Percentiles rank a stretch among this genome's conserved stretches.
Evolutionary conservation across 2,888 invertebrate genomes (phyloP).

Genomic region (Orchesella flavescens): DNA sequence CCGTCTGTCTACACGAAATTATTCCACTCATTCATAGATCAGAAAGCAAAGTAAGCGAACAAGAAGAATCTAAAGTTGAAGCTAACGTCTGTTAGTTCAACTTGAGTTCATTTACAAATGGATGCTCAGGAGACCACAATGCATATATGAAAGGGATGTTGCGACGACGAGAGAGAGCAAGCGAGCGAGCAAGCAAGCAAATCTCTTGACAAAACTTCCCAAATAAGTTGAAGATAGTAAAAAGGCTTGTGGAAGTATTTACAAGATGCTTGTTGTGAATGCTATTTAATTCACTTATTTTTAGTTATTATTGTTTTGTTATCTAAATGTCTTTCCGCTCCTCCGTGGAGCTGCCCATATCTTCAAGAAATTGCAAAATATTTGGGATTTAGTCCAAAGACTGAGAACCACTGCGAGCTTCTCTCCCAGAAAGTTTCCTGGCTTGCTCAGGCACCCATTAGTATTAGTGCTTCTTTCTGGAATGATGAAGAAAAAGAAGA

Average conservation of each 20-base stretch:
- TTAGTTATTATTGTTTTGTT: constrained; percentile 20
- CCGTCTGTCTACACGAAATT: constrained; percentile 53
- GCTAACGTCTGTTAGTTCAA: constrained; percentile 4
- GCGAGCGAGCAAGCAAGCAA: constrained; percentile 4
- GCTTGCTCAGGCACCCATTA: too few relatives aligned
- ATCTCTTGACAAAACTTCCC: constrained; percentile 33
- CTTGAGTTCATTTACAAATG: constrained; percentile 54
- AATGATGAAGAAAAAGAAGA: too few relatives aligned
- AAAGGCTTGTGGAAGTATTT: neutral
- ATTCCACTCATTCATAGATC: constrained; percentile 57
- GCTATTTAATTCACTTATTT: constrained; percentile 36
- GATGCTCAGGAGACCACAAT: constrained; percentile 39
- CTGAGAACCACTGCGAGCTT: neutral
- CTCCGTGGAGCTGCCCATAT: neutral
- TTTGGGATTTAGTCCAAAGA: constrained; percentile 47
- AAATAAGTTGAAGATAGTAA: constrained; percentile 23
- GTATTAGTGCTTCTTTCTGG: too few relatives aligned
- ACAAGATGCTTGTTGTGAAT: neutral
- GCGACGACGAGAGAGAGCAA: neutral
- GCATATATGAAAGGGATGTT: neutral
- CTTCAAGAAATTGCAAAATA: constrained; percentile 32
- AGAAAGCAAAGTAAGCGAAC: constrained; percentile 29
- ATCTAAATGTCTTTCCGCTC: constrained; percentile 20
- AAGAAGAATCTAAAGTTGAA: constrained; percentile 8
- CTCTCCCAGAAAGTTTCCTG: too few relatives aligned